Base-by-base conservation (phyloP, 2,113 vertebrate genomes). In the Zosterops borbonicus region DNA sequence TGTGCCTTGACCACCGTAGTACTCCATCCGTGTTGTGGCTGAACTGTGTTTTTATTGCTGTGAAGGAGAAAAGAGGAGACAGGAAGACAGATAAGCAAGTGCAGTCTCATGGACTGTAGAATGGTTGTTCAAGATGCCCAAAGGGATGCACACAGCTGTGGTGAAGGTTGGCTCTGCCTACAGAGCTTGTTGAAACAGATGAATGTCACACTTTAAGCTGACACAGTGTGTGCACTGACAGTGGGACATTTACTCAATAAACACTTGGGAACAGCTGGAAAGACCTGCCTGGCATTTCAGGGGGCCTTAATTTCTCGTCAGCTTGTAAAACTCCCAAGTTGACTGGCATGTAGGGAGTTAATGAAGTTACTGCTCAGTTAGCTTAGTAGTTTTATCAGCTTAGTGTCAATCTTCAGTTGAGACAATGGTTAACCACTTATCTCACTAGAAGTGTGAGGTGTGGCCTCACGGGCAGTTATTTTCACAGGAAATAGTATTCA, bases 341-440 rank as follows among this genome's bases (percentile, higher is more conserved):
- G 81, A 41, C 20, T 82, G 87, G 89, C 64, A n/a, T 13, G 18
- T 14, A 89, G 31, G 55, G 68, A 79, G 96, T 97, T 97, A 97
- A 94, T 14, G 41, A 91, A 35, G 49, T 78, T 71, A 27, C 22
- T 10, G 2, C 33, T 95, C 64, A 62, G 69, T 89, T 90, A 74
- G 44, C 52, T 83, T 25, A 49, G 35, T 62, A 81, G 14, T 58
- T 78, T 92, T 94, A 94, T 94, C 83, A 87, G 47, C 41, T 82
- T 78, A 9, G 1, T n/a, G 55, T 69, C 64, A 64, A 49, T 71
- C 91, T 83, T 69, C 33, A 70, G 59, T 55, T 76, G 75, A 96
- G 95, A 76, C 87, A 97, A 95, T 95, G 92, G 94, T 92, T 97
- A 97, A 96, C 96, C 6, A 27, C 94, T 97, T 97, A 97, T 97